These are phyloP conservation scores for Champsocephalus esox DNA, from an alignment of 2,797 vertebrate species.

Conservation along the genomic window DNA sequence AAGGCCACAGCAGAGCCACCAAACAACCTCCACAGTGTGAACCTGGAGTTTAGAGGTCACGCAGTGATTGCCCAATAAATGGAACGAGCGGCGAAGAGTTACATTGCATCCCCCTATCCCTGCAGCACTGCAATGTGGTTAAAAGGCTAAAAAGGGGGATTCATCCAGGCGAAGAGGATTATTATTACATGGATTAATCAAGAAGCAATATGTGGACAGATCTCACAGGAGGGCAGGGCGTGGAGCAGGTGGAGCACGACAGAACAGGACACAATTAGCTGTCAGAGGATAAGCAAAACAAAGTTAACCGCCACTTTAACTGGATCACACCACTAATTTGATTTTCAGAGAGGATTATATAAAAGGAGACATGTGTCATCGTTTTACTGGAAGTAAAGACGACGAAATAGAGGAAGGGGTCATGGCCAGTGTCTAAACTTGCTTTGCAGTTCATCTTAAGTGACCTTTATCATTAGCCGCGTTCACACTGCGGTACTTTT, in stretches of 20 bases:
- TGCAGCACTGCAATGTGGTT: background rate
- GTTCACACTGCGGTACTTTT: no score
- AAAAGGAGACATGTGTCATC: background rate
- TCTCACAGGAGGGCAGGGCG: background rate
- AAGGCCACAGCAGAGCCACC: constrained; percentile 37
- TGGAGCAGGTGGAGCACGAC: constrained; percentile 3
- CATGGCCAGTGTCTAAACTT: background rate
- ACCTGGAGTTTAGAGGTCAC: constrained; percentile 34
- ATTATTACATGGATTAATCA: constrained; percentile 25
- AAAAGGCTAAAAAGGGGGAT: constrained; percentile 4
- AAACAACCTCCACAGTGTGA: constrained; percentile 37
- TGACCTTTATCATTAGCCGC: no score
- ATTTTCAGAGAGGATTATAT: constrained; percentile 18
- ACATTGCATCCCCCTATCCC: constrained; percentile 1
- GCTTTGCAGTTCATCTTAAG: background rate
- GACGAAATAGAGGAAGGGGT: background rate
- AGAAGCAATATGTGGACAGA: background rate
- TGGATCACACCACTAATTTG: constrained; percentile 1
- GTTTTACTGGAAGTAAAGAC: constrained; percentile 6
- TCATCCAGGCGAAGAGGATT: constrained; percentile 10
- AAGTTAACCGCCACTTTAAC: constrained; percentile 15
- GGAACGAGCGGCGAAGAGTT: constrained; percentile 28
- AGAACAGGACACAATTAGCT: background rate
- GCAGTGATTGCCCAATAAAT: constrained; percentile 49
- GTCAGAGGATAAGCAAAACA: constrained; percentile 9